phyloP scores from a whole-genome alignment of 2,113 vertebrate species.

The Spermophilus dauricus region DNA sequence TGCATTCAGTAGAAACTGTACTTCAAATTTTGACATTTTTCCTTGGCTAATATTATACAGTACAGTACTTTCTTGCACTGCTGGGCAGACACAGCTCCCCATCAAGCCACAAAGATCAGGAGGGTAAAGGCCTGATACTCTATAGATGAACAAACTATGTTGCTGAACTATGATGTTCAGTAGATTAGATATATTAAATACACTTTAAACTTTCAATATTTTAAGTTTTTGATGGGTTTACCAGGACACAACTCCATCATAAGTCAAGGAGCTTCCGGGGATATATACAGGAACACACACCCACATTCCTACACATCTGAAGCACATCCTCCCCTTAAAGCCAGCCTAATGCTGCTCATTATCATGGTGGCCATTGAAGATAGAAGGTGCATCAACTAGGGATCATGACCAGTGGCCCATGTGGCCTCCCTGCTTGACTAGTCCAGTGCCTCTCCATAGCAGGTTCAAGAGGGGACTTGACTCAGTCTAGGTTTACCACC shows the following conservation, averaged over 20 bases:
- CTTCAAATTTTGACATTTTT: no score
- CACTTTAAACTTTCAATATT: not conserved
- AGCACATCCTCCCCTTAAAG: not conserved
- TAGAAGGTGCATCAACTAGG: rapidly evolving
- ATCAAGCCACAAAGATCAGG: not conserved
- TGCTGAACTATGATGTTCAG: not conserved
- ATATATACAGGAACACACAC: not conserved
- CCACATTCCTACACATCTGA: no score
- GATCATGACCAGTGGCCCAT: rapidly evolving
- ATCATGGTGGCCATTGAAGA: not conserved
- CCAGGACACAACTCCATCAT: not conserved
- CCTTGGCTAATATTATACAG: not conserved
- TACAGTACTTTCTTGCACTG: no score
- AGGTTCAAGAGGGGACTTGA: not conserved
- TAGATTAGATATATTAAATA: not conserved
- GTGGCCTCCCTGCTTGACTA: not conserved
- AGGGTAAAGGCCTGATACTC: not conserved
- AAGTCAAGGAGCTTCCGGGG: not conserved
- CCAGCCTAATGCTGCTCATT: not conserved
- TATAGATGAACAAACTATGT: not conserved
- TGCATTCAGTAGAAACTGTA: not conserved
- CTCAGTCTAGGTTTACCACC: not conserved
- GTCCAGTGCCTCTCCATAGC: not conserved
- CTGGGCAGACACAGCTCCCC: not conserved
- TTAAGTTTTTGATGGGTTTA: not conserved